These are phyloP conservation scores for Nannospalax galili DNA, from an alignment of 2,113 vertebrate species.

Conservation along the genomic window DNA sequence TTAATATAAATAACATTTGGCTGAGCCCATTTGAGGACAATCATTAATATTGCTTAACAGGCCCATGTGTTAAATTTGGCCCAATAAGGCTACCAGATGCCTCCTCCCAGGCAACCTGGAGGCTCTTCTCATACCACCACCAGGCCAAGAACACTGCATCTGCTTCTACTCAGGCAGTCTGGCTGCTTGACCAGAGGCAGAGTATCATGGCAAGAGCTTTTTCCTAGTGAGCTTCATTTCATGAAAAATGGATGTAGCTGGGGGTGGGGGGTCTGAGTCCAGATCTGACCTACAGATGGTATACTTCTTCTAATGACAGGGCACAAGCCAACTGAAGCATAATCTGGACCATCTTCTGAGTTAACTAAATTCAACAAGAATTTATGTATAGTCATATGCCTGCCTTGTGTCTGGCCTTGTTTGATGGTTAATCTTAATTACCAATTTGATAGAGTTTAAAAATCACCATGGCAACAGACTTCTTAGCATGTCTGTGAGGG, in stretches of 20 bases:
- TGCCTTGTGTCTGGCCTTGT: not conserved
- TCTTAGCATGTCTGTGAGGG: too few relatives aligned
- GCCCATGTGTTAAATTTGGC: slow-evolving; percentile 74
- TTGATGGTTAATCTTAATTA: not conserved
- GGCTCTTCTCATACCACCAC: slow-evolving; percentile 11
- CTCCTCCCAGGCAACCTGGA: slow-evolving; percentile 51
- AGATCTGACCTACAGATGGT: slow-evolving; percentile 60
- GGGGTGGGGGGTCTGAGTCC: not conserved
- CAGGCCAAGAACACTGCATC: slow-evolving; percentile 32
- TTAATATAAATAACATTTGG: slow-evolving; percentile 47
- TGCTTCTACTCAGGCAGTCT: slow-evolving; percentile 52
- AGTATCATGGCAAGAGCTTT: slow-evolving; percentile 24
- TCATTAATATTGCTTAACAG: slow-evolving; percentile 74
- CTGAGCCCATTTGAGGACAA: slow-evolving; percentile 22
- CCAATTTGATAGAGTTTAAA: not conserved
- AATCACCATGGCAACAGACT: not conserved
- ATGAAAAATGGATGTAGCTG: slow-evolving; percentile 62
- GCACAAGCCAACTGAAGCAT: slow-evolving; percentile 13
- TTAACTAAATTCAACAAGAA: slow-evolving; percentile 10
- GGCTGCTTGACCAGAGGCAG: slow-evolving; percentile 50
- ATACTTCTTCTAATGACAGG: not conserved
- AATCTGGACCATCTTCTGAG: not conserved
- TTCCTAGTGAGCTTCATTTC: not conserved
- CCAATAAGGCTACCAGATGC: slow-evolving; percentile 63
- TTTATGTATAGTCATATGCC: not conserved